phyloP scores from a whole-genome alignment of 2,113 vertebrate species.

The Nestor notabilis region DNA sequence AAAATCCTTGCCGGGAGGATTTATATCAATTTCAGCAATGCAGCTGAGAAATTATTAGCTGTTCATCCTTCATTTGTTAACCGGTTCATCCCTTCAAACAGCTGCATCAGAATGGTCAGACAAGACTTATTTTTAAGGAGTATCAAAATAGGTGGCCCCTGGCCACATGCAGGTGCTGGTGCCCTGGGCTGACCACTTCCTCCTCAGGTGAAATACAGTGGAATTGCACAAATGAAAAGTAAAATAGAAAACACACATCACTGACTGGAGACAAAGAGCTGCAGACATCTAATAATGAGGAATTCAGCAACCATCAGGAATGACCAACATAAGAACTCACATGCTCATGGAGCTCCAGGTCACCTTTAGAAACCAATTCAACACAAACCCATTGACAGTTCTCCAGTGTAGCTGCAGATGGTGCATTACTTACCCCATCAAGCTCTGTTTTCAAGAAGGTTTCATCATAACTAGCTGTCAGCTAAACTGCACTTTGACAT shows the following conservation, averaged over 20 bases:
- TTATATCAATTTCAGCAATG: neutral
- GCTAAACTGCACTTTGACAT: neutral
- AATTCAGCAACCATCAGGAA: neutral
- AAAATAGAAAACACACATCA: neutral
- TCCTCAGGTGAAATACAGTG: neutral
- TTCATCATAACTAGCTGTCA: neutral
- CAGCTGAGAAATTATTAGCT: neutral
- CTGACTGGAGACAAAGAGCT: neutral
- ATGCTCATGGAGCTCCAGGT: neutral
- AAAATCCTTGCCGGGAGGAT: neutral
- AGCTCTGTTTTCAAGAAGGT: neutral
- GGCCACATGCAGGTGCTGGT: neutral
- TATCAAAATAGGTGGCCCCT: neutral
- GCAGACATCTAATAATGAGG: accelerated
- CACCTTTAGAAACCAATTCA: neutral
- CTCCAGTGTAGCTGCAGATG: neutral
- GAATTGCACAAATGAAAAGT: neutral
- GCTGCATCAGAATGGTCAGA: neutral
- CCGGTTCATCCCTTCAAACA: neutral
- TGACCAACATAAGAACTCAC: neutral
- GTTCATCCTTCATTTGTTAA: neutral
- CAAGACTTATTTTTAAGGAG: neutral
- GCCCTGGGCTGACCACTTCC: neutral
- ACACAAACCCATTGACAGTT: neutral
- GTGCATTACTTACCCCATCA: neutral